Conservation (phyloP, 1,140 invertebrate genomes). For the Heliconius hewitsoni region DNA sequence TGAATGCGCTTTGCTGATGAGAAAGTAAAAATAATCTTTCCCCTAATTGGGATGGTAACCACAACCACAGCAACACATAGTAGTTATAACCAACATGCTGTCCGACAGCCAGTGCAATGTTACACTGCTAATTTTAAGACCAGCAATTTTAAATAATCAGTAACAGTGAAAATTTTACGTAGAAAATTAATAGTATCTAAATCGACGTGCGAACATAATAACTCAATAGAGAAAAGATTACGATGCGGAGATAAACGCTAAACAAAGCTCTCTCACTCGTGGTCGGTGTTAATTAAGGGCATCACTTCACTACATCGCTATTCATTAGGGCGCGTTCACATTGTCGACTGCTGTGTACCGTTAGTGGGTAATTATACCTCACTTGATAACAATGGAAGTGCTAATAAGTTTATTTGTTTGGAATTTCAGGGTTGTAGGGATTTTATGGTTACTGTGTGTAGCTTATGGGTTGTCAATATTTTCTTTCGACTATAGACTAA, state of each 20-base stretch:
- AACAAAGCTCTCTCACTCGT: constrained; percentile 48
- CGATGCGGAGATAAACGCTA: constrained; percentile 35
- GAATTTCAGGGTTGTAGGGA: not conserved
- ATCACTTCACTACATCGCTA: constrained; percentile 46
- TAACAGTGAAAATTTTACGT: not conserved
- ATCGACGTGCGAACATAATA: constrained; percentile 46
- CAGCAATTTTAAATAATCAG: not conserved
- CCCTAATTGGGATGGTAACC: too few relatives aligned
- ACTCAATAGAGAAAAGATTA: constrained; percentile 42
- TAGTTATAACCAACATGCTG: too few relatives aligned
- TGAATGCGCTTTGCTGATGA: too few relatives aligned
- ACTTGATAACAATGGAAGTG: not conserved
- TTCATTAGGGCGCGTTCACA: constrained; percentile 43
- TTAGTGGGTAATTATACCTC: constrained; percentile 1
- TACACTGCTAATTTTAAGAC: not conserved
- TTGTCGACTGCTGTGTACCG: constrained; percentile 17
- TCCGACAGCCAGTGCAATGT: too few relatives aligned
- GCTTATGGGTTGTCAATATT: not conserved
- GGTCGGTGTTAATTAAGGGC: constrained; percentile 61
- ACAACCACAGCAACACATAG: too few relatives aligned
- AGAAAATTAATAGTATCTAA: not conserved
- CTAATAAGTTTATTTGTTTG: constrained; percentile 2
- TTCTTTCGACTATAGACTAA: too few relatives aligned
- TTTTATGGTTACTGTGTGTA: not conserved
- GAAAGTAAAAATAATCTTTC: too few relatives aligned